Evolutionary conservation across 2,797 vertebrate species (phyloP), one percentile per base, ranked within the genome.

Genomic region (Naso thynnoides): DNA sequence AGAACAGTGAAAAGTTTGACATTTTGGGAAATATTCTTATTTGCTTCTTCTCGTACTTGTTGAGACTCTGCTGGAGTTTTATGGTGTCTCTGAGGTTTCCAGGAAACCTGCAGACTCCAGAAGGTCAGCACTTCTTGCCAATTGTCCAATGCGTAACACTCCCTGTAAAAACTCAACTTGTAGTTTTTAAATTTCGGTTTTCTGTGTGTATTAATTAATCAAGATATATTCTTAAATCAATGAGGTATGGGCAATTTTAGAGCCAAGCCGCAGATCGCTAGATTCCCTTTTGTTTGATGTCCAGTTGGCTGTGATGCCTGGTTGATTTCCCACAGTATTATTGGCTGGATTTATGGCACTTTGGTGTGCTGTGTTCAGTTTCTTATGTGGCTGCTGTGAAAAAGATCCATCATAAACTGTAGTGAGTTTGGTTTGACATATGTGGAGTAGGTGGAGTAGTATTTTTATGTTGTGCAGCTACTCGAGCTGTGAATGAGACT

Each of bases 41-140:
- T 15, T 8, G 36, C 27, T 54, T 33, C 10, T 44, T 47, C 5
- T 2, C 29, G 23, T 26, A 24, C 21, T 39, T 36, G 16, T 6
- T 61, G 29, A 53, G 36, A 49, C 27, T 21, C 47, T 78, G 58
- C 38, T 29, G 64, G 24, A 66, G 56, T 74, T 56, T 57, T 68
- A 24, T 60, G 8, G 42, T 45, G 6, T 15, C 14, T 0, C 6
- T 47, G 49, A 73, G 45, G 68, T 81, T 79, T 66, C 69, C 50
- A 31, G 41, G 64, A 61, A 73, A 73, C 61, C 16, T 41, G 57
- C 50, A 24, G 9, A 49, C 56, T 70, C 31, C 33, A 50, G 39
- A 29, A 66, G 73, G 48, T 61, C 24, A 4, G 42, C 18, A 36
- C 19, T 48, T 13, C 23, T 14, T 29, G 6, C 52, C 16, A 44